A percentile compares a stretch with the other conserved stretches of the same genome.
Conservation (phyloP, 2,797 vertebrate genomes). For the Tamandua tetradactyla region DNA sequence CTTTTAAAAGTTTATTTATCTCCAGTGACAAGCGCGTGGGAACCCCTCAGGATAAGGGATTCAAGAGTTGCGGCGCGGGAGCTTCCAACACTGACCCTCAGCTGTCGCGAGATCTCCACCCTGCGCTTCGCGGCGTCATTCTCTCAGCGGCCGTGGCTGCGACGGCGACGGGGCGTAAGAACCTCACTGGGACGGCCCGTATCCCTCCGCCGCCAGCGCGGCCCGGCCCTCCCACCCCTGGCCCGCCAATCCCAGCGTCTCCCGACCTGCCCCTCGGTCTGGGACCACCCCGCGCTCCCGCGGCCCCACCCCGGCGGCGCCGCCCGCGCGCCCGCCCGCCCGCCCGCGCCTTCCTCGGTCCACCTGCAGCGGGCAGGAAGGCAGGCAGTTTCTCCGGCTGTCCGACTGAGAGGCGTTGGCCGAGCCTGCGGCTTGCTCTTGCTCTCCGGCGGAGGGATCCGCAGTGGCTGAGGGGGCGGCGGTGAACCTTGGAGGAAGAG, state of each 20-base stretch:
- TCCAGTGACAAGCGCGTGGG: fast-evolving
- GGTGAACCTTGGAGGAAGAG: conserved; percentile 23
- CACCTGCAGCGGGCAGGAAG: conserved; percentile 65
- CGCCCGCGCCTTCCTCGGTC: conserved; percentile 59
- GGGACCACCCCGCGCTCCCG: conserved; percentile 65
- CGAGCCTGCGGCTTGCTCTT: neutral
- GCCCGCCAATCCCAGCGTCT: conserved; percentile 73
- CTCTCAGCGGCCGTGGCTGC: neutral
- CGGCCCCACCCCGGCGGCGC: conserved; percentile 73
- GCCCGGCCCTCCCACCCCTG: conserved; percentile 38
- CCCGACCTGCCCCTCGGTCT: conserved; percentile 64
- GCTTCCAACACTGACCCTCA: neutral
- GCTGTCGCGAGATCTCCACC: conserved; percentile 63
- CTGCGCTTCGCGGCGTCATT: conserved; percentile 50
- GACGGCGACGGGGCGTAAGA: neutral
- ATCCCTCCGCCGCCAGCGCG: conserved; percentile 75
- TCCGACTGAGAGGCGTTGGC: neutral
- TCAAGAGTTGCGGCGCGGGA: neutral
- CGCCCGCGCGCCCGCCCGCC: conserved; percentile 62
- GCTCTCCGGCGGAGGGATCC: conserved; percentile 72
- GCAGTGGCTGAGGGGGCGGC: conserved; percentile 40
- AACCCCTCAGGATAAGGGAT: fast-evolving
- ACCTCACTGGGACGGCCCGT: conserved; percentile 49
- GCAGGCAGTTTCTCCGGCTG: neutral
- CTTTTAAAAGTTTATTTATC: neutral